Base-by-base conservation (phyloP, 1,140 invertebrate genomes). In the Magallana ariakensis region DNA sequence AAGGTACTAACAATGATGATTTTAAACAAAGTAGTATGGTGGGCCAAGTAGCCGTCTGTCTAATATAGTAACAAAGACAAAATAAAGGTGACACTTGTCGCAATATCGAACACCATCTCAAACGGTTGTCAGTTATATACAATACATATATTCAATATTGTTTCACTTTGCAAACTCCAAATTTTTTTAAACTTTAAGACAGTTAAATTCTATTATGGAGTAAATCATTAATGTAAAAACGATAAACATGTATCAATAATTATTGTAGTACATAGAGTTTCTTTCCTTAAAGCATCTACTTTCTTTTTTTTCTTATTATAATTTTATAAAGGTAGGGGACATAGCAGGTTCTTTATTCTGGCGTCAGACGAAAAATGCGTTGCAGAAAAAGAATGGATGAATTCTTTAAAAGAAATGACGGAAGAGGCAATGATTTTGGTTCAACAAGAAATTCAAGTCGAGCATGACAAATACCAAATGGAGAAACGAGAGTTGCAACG, bases 1-100 rank as follows among this genome's bases (percentile, higher is more conserved):
- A 91, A 93, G 94, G 94, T 91, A 53, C 22, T 60, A 0, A 13
- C 5, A 60, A 60, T 60, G 57, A 60, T n/a, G 57, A 60, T 13
- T n/a, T 60, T 5, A 60, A 60, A 60, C n/a, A 8, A 60, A 13
- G 13, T n/a, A 60, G 7, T 60, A 6, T 13, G n/a, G 11, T 16
- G 57, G 11, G 13, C 57, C 10, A 1, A 60, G n/a, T 16, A n/a
- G 33, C 33, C 33, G 33, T 33, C 1, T 3, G 33, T 33, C 33
- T 33, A 33, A 33, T 33, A 33, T 33, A 33, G 33, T 33, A 33
- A 33, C 33, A 33, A 33, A 33, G 1, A 33, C 33, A 3, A 33
- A 33, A 33, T 33, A 33, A 33, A 33, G 1, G 1, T 33, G 33
- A 33, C 33, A 33, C 33, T 33, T 33, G 1, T 33, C 33, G 33